Conservation (phyloP, 2,888 invertebrate genomes). For the Lochmaea capreae region DNA sequence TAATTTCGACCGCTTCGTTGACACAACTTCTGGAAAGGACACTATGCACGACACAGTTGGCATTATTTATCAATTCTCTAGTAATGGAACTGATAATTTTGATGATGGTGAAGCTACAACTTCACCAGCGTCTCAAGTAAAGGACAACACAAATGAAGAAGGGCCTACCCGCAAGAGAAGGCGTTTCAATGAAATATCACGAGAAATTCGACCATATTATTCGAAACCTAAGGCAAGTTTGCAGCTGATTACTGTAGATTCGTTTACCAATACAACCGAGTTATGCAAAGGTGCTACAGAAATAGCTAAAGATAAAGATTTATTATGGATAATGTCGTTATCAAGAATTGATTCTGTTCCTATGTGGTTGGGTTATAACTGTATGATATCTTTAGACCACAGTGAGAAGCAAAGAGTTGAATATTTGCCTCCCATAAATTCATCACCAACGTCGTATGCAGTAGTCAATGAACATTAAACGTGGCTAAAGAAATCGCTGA, state of each 20-base stretch:
- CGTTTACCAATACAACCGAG: slow-evolving; percentile 23
- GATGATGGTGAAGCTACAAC: slow-evolving; percentile 34
- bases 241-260: slow-evolving; percentile 33
- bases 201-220: slow-evolving; percentile 26
- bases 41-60: slow-evolving; percentile 52
- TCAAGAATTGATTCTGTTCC: slow-evolving; percentile 46
- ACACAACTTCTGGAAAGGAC: slow-evolving; percentile 47
- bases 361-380: slow-evolving; percentile 55
- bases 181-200: slow-evolving; percentile 27
- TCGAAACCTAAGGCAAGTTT: slow-evolving; percentile 31
- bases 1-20: slow-evolving; percentile 24
- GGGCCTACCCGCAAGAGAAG: slow-evolving; percentile 30
- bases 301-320: slow-evolving; percentile 51
- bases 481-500: slow-evolving; percentile 22
- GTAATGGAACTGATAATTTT: slow-evolving; percentile 38
- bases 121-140: neutral
- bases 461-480: slow-evolving; percentile 31
- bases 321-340: slow-evolving; percentile 49
- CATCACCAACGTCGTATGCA: slow-evolving; percentile 33
- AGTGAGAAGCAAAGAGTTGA: slow-evolving; percentile 38
- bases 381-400: slow-evolving; percentile 31
- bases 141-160: slow-evolving; percentile 14
- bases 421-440: slow-evolving; percentile 29
- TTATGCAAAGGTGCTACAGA: slow-evolving; percentile 31
- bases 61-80: slow-evolving; percentile 20